A percentile compares a stretch with the other conserved stretches of the same genome.
These are phyloP conservation scores for Microchirus variegatus DNA, from an alignment of 2,797 vertebrate species.

Conservation along the genomic window DNA sequence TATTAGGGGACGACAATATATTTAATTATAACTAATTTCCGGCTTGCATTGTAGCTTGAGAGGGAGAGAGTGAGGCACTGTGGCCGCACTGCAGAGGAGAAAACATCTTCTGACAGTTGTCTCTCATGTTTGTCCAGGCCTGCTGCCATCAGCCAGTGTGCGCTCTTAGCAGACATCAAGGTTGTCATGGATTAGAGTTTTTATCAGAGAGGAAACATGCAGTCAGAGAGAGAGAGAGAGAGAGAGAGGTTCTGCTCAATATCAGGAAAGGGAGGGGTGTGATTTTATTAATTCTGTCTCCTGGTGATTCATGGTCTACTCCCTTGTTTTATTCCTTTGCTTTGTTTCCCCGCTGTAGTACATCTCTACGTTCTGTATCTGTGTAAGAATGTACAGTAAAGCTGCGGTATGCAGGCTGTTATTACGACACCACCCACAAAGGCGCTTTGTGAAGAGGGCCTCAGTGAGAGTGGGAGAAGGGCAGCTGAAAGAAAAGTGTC, in stretches of 20 bases:
- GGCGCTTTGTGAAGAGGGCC: conserved; percentile 45
- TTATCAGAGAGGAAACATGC: conserved; percentile 65
- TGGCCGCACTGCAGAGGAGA: conserved; percentile 47
- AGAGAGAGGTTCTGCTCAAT: conserved; percentile 34
- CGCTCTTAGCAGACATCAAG: conserved; percentile 30
- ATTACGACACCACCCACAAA: conserved; percentile 36
- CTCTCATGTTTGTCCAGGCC: conserved; percentile 64
- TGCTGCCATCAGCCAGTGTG: conserved; percentile 43
- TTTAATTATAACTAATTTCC: too few relatives aligned
- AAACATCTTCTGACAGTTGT: conserved; percentile 60
- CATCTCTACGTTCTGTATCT: conserved; percentile 23
- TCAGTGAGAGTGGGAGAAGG: conserved; percentile 17
- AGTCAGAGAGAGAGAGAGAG: too few relatives aligned
- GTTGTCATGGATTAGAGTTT: conserved; percentile 60
- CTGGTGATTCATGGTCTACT: conserved; percentile 35
- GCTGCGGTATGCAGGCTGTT: conserved; percentile 52
- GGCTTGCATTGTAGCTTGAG: too few relatives aligned
- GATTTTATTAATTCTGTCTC: too few relatives aligned
- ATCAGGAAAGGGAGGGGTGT: conserved; percentile 23
- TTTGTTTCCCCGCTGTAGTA: conserved; percentile 1
- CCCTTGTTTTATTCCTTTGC: conserved; percentile 17
- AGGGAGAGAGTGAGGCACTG: too few relatives aligned
- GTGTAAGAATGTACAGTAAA: conserved; percentile 36
- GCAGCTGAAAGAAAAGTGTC: conserved; percentile 3
- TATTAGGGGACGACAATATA: too few relatives aligned